Evolutionary conservation across 2,113 vertebrate genomes (phyloP).

Genomic region (Tragelaphus buxtoni): DNA sequence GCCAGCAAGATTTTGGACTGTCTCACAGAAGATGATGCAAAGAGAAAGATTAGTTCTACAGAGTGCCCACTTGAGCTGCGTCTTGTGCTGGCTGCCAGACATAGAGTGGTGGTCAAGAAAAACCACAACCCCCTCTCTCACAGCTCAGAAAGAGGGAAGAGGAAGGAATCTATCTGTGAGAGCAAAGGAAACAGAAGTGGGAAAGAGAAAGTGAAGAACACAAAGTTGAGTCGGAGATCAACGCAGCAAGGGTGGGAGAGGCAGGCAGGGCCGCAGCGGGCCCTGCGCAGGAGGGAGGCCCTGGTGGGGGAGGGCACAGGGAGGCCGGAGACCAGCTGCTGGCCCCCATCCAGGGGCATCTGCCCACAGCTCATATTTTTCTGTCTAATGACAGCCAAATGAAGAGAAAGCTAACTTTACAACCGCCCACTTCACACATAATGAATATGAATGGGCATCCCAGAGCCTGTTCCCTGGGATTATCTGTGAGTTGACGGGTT

Average conservation of each 20-base stretch:
- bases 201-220: background rate
- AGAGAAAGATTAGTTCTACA: background rate
- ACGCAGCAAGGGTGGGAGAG: background rate
- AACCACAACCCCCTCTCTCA: background rate
- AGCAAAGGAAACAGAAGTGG: background rate
- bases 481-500: constrained; percentile 58
- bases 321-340: constrained; percentile 54
- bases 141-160: background rate
- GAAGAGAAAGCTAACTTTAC: constrained; percentile 78
- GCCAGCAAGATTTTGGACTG: background rate
- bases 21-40: background rate
- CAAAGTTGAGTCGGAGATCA: background rate
- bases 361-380: constrained; percentile 80
- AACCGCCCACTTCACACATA: constrained; percentile 72
- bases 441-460: constrained; percentile 74
- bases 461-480: constrained; percentile 56
- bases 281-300: background rate
- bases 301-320: background rate
- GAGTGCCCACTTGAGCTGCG: background rate
- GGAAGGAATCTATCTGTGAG: background rate
- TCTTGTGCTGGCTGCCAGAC: background rate
- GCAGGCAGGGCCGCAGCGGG: background rate
- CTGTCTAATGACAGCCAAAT: constrained; percentile 76
- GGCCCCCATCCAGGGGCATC: constrained; percentile 72
- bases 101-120: background rate